Evolutionary conservation across 2,797 vertebrate genomes (phyloP).

Genomic region (Brachyalestes nurse): DNA sequence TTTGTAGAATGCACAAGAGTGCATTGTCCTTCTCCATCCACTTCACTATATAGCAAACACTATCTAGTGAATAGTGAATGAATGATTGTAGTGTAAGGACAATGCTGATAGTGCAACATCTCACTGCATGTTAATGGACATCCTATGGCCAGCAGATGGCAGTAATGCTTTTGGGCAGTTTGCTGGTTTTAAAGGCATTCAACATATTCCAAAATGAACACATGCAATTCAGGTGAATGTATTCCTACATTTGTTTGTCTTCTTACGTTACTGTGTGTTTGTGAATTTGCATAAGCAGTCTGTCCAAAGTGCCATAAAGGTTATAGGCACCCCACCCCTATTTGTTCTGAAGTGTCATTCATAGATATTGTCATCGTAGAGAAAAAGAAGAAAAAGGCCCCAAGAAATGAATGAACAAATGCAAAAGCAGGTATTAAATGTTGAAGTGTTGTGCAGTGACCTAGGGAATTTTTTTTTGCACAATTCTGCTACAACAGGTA

Average conservation of each 20-base stretch:
- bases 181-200: not conserved
- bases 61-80: not conserved
- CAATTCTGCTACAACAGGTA: too few species aligned
- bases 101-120: too few species aligned
- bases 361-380: not conserved
- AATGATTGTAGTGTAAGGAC: not conserved
- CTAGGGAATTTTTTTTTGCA: too few species aligned
- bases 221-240: not conserved
- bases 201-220: not conserved
- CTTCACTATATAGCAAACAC: too few species aligned
- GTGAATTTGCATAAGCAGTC: too few species aligned
- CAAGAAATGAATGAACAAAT: too few species aligned
- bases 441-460: too few species aligned
- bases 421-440: too few species aligned
- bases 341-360: not conserved
- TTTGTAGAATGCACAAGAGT: not conserved
- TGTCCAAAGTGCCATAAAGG: too few species aligned
- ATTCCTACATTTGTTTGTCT: not conserved
- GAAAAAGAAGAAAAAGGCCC: too few species aligned
- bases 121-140: not conserved
- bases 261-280: not conserved
- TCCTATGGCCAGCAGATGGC: conserved; percentile 43
- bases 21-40: too few species aligned
- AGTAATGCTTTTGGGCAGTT: not conserved
- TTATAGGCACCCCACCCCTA: not conserved